phyloP scores from a whole-genome alignment of 92 coral and sea anemone species.

The Umimayanthus chanpuru region DNA sequence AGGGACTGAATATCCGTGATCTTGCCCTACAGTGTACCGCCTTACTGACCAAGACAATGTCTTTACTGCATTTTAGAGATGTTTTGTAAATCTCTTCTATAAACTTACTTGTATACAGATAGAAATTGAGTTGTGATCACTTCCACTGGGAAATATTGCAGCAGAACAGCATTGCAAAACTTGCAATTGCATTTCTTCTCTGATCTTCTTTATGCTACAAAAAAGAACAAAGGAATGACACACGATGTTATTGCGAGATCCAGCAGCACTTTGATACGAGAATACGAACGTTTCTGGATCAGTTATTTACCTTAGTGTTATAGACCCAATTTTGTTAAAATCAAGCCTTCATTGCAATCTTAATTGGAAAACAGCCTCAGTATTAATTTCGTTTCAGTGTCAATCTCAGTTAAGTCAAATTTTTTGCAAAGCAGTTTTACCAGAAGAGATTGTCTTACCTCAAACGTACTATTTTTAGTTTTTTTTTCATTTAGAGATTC shows the following conservation, averaged over 20 bases:
- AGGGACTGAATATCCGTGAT: too few relatives aligned
- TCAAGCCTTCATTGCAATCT: neutral
- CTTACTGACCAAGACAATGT: too few relatives aligned
- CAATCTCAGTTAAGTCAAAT: neutral
- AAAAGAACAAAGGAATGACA: neutral
- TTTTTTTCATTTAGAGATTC: neutral
- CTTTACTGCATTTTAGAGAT: too few relatives aligned
- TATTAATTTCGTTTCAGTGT: neutral
- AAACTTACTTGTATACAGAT: constrained; percentile 19
- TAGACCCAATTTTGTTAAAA: neutral
- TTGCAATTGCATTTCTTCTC: neutral
- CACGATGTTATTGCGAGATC: neutral
- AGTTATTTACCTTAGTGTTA: neutral
- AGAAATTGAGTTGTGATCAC: neutral
- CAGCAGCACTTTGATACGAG: neutral
- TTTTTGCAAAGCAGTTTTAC: constrained; percentile 5
- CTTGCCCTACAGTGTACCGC: too few relatives aligned
- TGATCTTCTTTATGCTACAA: constrained; percentile 26
- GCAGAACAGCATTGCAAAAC: neutral
- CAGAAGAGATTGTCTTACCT: neutral
- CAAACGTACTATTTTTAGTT: neutral
- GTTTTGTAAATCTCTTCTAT: too few relatives aligned
- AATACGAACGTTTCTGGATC: neutral
- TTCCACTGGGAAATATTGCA: neutral
- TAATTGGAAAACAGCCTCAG: neutral